These are phyloP conservation scores for Diplazon laetatorius DNA, from an alignment of 2,888 invertebrate species.

Conservation along the genomic window DNA sequence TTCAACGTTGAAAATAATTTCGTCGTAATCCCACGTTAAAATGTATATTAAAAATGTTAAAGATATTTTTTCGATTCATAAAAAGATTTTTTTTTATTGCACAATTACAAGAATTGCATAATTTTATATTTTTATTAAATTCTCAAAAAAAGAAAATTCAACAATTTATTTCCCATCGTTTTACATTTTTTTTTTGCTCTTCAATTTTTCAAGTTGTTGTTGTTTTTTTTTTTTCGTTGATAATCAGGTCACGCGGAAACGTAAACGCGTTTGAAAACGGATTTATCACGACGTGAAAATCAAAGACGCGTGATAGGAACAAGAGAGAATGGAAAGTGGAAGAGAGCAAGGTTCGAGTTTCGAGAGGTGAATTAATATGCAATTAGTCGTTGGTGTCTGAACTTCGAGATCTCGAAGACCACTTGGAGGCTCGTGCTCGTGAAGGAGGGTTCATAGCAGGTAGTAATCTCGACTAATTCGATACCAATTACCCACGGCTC, in stretches of 20 bases:
- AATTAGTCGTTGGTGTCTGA: conserved; percentile 56
- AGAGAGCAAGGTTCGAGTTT: conserved; percentile 13
- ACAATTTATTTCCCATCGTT: not conserved
- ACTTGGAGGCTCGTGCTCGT: conserved; percentile 28
- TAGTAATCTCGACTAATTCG: conserved; percentile 74
- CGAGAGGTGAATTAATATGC: conserved; percentile 54
- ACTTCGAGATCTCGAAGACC: conserved; percentile 44
- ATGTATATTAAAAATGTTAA: no score
- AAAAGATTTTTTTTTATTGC: not conserved
- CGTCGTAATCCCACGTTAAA: no score
- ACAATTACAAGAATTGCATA: no score
- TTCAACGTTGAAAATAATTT: no score
- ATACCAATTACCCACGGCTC: conserved; percentile 73
- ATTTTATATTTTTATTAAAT: no score
- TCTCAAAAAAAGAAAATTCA: not conserved
- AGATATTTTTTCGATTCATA: not conserved
- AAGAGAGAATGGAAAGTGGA: conserved; percentile 5
- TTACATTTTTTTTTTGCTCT: not conserved
- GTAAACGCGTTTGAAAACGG: not conserved
- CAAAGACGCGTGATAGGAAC: conserved; percentile 1
- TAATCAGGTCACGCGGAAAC: not conserved
- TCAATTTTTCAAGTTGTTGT: not conserved
- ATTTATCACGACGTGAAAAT: not conserved
- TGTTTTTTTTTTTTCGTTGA: not conserved
- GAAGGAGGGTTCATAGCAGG: conserved; percentile 49